A percentile compares a stretch with the other conserved stretches of the same genome.
phyloP scores from a whole-genome alignment of 2,113 vertebrate species.

The Melospiza georgiana region DNA sequence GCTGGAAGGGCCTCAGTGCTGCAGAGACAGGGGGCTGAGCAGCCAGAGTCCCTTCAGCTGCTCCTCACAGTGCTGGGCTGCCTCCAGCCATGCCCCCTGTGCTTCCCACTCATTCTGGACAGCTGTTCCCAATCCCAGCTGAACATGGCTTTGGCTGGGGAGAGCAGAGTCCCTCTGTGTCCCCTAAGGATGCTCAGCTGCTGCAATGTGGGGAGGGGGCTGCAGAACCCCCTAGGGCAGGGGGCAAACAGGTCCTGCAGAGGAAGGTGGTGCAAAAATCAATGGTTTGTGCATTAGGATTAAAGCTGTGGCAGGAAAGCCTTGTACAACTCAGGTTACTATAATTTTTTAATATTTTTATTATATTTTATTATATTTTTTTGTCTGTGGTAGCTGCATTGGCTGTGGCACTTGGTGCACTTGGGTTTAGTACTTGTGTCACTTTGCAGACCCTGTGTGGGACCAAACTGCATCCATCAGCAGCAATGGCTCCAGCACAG shows the following conservation, averaged over 20 bases:
- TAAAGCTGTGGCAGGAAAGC: neutral
- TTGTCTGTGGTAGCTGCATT: neutral
- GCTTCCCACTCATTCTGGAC: neutral
- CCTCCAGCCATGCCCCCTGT: neutral
- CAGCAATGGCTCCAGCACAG: neutral
- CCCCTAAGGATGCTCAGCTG: neutral
- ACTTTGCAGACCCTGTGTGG: neutral
- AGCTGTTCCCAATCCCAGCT: neutral
- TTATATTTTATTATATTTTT: neutral
- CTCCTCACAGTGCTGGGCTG: neutral
- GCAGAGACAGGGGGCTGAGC: neutral
- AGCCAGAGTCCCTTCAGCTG: neutral
- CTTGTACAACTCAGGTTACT: neutral
- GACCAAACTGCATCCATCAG: neutral
- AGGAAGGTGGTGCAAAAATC: neutral
- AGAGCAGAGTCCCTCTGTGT: neutral
- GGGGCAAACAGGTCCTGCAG: neutral
- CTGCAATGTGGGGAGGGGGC: neutral
- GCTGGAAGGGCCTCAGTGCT: neutral
- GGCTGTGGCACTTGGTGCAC: neutral
- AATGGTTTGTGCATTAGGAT: neutral
- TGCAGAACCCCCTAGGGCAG: neutral
- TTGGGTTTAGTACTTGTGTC: accelerated
- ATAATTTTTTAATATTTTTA: too few relatives aligned
- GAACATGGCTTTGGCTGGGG: neutral